Evolutionary conservation across 2,797 vertebrate genomes (phyloP).

Genomic region (Sitta carolinensis): DNA sequence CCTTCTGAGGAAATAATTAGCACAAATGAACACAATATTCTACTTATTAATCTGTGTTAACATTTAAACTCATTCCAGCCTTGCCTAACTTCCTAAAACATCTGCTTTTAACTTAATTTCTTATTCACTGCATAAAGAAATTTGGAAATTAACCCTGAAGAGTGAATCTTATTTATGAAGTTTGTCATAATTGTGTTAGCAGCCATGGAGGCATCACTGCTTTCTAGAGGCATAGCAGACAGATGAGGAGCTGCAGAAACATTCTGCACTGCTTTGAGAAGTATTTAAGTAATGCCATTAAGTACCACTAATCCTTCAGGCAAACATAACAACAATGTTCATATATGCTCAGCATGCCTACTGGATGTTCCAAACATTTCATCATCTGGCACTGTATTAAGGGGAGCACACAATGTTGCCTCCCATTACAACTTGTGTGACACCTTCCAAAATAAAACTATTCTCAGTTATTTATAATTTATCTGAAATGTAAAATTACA

Average conservation of each 20-base stretch:
- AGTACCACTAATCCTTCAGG: not conserved
- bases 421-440: not conserved
- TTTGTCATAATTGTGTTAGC: not conserved
- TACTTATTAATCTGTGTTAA: constrained; percentile 51
- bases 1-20: constrained; percentile 52
- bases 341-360: not conserved
- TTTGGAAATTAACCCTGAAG: constrained; percentile 1
- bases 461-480: not conserved
- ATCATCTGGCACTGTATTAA: not conserved
- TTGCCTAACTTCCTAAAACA: constrained; percentile 33
- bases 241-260: not conserved
- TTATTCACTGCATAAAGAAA: not conserved
- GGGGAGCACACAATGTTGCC: not conserved
- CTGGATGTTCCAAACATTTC: not conserved
- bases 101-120: constrained; percentile 34
- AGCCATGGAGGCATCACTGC: not conserved
- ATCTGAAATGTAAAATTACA: not conserved
- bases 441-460: not conserved
- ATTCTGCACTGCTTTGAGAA: not conserved
- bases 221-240: not conserved
- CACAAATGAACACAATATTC: constrained; percentile 29
- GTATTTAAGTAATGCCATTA: constrained; percentile 8
- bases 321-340: not conserved
- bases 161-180: constrained; percentile 10
- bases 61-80: constrained; percentile 46